A percentile compares a stretch with the other conserved stretches of the same genome.
These are phyloP conservation scores for Cataglyphis livida DNA, from an alignment of 2,888 invertebrate genomes.

Conservation along the genomic window DNA sequence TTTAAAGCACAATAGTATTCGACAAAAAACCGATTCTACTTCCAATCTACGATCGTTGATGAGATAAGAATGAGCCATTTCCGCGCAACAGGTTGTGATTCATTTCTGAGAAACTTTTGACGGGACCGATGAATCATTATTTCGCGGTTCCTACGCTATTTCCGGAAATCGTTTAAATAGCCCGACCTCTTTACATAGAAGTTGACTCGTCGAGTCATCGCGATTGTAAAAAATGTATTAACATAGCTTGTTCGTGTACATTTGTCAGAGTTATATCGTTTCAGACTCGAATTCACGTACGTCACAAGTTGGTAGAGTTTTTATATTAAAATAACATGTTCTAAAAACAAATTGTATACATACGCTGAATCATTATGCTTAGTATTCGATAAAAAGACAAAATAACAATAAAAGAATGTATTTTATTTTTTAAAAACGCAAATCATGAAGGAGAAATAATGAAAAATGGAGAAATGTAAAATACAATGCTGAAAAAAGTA, in stretches of 20 bases:
- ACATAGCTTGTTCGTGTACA: background rate
- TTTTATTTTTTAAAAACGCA: background rate
- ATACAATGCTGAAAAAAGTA: background rate
- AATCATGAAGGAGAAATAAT: background rate
- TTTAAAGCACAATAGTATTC: constrained; percentile 1
- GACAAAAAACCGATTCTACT: background rate
- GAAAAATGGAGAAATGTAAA: background rate
- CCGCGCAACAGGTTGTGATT: constrained; percentile 15
- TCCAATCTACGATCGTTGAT: constrained; percentile 30
- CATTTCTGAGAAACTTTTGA: constrained; percentile 50
- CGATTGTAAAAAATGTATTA: constrained; percentile 51
- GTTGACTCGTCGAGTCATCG: constrained; percentile 62
- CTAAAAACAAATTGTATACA: background rate
- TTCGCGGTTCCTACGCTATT: constrained; percentile 53
- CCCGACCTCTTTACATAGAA: constrained; percentile 50
- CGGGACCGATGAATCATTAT: constrained; percentile 59
- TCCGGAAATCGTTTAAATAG: constrained; percentile 62
- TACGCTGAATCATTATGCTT: background rate
- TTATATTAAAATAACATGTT: background rate
- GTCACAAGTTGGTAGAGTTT: background rate
- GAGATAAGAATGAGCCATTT: constrained; percentile 46
- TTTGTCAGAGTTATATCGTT: background rate
- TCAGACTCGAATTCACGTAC: background rate
- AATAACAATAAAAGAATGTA: background rate
- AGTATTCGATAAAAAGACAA: background rate